Conservation (phyloP, 2,797 vertebrate genomes). For the Zenarchopterus dispar region DNA sequence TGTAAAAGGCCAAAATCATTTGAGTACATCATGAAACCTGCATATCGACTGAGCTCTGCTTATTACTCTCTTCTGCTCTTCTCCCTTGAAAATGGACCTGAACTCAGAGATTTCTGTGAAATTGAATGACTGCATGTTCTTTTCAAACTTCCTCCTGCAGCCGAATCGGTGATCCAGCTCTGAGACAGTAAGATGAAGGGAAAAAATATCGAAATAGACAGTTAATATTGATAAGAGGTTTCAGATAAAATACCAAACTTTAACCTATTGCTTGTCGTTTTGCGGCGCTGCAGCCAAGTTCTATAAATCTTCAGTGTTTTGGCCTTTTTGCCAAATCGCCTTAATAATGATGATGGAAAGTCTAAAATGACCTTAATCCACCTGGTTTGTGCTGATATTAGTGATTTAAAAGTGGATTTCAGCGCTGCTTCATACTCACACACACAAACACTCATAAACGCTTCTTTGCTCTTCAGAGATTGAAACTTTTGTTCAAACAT, state of each 20-base stretch:
- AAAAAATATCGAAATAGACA: slow-evolving; percentile 4
- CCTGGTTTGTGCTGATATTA: slow-evolving; percentile 41
- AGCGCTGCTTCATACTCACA: not conserved
- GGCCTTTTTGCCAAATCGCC: slow-evolving; percentile 27
- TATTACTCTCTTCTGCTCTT: too few relatives aligned
- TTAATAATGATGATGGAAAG: slow-evolving; percentile 46
- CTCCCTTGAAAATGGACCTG: too few relatives aligned
- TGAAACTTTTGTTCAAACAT: too few relatives aligned
- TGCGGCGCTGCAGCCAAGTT: slow-evolving; percentile 4
- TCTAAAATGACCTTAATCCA: slow-evolving; percentile 47
- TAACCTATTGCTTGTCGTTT: slow-evolving; percentile 1
- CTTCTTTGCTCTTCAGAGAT: not conserved
- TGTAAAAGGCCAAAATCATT: not conserved
- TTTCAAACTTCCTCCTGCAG: too few relatives aligned
- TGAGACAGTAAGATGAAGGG: not conserved
- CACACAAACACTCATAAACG: not conserved
- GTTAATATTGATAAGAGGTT: slow-evolving; percentile 32
- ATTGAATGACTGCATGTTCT: too few relatives aligned
- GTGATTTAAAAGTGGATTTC: slow-evolving; percentile 40
- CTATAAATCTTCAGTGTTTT: slow-evolving; percentile 22
- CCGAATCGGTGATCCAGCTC: not conserved
- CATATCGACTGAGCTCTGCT: too few relatives aligned
- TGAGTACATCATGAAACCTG: not conserved
- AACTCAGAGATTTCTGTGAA: too few relatives aligned
- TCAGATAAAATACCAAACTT: slow-evolving; percentile 18